Base-by-base conservation (phyloP, 2,797 vertebrate genomes). In the Gallinago solitaria region DNA sequence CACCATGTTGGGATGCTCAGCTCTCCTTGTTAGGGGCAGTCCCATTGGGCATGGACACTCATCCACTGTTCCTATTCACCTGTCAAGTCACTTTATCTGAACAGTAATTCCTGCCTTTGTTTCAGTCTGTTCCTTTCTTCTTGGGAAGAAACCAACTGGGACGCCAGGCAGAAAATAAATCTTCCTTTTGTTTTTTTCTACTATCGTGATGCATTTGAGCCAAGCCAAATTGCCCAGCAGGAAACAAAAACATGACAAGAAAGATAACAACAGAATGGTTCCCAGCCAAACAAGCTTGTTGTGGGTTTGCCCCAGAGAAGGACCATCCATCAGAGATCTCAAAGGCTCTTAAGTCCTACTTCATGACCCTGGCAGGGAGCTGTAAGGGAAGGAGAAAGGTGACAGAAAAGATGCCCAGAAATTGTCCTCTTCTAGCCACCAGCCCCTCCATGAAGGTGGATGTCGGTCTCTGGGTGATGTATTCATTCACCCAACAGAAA, bases 101-200 rank as follows among this genome's bases (percentile, higher is more conserved):
- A 75, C 50, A 63, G 64, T 87, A 93, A 96, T 70, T 92, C 82
- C 54, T 94, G 71, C 65, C 71, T 76, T 71, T 78, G 82, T 86
- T 96, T 95, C 95, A 93, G 67, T 18, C 71, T 92, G 82, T 94
- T 81, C 79, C 90, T 84, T 96, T 69, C 78, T 91, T 73, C 54
- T 86, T 75, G 67, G 78, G 89, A 65, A 96, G 84, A 92, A 94
- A 89, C 51, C 70, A 91, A 30, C 1, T 0, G 56, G 64, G 70
- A 63, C 56, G 93, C 82, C 32, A 86, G 76, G 93, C 76, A 94
- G 70, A 81, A 92, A 87, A 93, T 90, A 91, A 92, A 95, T 96
- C 61, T 85, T 56, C 20, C 43, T 41, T n/a, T 67, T 80, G 25
- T 90, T 69, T 75, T 78, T 50, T 91, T 14, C 41, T 63, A 4